Percentiles rank a stretch among this genome's conserved stretches.
phyloP scores from a whole-genome alignment of 2,888 invertebrate species.

The Leucoma salicis region DNA sequence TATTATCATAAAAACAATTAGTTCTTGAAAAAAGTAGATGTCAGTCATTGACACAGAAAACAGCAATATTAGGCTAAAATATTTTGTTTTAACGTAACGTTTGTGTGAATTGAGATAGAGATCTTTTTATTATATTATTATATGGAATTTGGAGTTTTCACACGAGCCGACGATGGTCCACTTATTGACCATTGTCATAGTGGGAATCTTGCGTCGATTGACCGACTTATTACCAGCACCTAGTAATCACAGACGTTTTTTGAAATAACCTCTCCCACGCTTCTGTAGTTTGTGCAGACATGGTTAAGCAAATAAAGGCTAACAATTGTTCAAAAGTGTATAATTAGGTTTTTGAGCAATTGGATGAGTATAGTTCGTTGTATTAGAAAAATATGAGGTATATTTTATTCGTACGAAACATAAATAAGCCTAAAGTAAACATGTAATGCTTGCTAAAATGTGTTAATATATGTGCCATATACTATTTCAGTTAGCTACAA shows the following conservation, averaged over 20 bases:
- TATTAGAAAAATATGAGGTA: not conserved
- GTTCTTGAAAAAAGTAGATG: conserved; percentile 4
- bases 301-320: conserved; percentile 44
- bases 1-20: too few species aligned
- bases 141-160: conserved; percentile 48
- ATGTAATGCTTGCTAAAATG: too few species aligned
- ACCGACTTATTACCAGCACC: conserved; percentile 58
- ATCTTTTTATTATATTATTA: conserved; percentile 20
- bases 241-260: conserved; percentile 64
- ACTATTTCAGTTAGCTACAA: too few species aligned
- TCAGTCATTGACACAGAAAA: conserved; percentile 10
- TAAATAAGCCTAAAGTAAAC: too few species aligned
- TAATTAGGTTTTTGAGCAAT: not conserved
- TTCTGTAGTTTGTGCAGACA: conserved; percentile 37
- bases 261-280: conserved; percentile 73
- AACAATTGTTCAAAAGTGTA: conserved; percentile 11
- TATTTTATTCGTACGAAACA: too few species aligned
- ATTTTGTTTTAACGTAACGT: conserved; percentile 6
- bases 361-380: not conserved
- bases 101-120: conserved; percentile 29
- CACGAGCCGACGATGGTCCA: conserved; percentile 57
- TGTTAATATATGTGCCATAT: too few species aligned
- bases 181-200: conserved; percentile 75
- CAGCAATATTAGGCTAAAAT: conserved; percentile 9
- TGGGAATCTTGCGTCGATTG: conserved; percentile 66